phyloP scores from a whole-genome alignment of 2,888 invertebrate genomes.

The Lasioglossum leucozonium region DNA sequence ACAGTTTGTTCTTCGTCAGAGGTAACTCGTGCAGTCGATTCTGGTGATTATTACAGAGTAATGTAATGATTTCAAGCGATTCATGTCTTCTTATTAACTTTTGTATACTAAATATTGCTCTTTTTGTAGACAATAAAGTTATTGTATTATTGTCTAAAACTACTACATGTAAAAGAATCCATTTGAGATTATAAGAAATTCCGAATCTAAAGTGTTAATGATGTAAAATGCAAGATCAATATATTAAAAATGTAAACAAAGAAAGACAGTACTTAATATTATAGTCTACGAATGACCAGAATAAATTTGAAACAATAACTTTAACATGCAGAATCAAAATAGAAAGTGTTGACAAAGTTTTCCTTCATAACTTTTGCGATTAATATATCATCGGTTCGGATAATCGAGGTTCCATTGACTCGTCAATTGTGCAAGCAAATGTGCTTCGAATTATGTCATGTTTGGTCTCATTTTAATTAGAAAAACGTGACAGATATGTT shows the following conservation, averaged over 20 bases:
- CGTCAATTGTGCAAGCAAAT: too few species aligned
- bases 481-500: neutral
- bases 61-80: neutral
- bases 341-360: neutral
- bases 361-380: neutral
- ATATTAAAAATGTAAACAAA: neutral
- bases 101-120: neutral
- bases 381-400: too few species aligned
- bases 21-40: neutral
- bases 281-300: neutral
- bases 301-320: too few species aligned
- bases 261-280: too few species aligned
- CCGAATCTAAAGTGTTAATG: neutral
- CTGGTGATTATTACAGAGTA: neutral
- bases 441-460: too few species aligned
- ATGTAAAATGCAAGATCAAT: neutral
- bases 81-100: neutral
- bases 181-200: neutral
- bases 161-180: neutral
- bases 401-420: too few species aligned
- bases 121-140: too few species aligned
- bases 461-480: neutral
- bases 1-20: neutral
- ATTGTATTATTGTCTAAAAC: neutral
- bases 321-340: neutral